These are phyloP conservation scores for Epinotia ramella DNA, from an alignment of 2,888 invertebrate genomes.

Conservation along the genomic window DNA sequence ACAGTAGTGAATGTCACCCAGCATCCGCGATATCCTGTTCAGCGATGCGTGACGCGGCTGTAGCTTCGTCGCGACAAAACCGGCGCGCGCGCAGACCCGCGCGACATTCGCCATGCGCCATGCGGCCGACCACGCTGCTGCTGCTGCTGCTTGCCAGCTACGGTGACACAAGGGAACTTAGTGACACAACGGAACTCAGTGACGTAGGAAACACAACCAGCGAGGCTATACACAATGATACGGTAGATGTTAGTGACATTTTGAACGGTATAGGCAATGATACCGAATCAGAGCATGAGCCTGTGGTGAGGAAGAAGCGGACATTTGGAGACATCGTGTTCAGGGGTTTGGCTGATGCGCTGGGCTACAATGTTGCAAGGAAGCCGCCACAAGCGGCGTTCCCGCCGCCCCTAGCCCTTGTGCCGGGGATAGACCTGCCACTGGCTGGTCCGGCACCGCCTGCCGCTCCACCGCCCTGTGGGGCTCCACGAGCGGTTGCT, in stretches of 20 bases:
- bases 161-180: slow-evolving; percentile 46
- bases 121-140: slow-evolving; percentile 68
- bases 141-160: slow-evolving; percentile 55
- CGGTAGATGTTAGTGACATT: slow-evolving; percentile 5
- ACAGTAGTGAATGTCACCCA: slow-evolving; percentile 4
- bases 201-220: neutral
- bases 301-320: slow-evolving; percentile 78
- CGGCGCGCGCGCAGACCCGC: slow-evolving; percentile 66
- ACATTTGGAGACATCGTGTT: slow-evolving; percentile 83
- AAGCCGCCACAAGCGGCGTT: slow-evolving; percentile 70
- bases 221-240: neutral
- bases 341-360: slow-evolving; percentile 79
- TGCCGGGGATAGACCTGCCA: slow-evolving; percentile 53
- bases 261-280: slow-evolving; percentile 48
- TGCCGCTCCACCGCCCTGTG: slow-evolving; percentile 51
- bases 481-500: slow-evolving; percentile 52
- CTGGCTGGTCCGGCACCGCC: slow-evolving; percentile 53
- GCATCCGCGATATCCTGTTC: slow-evolving; percentile 49
- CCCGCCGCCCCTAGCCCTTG: slow-evolving; percentile 77
- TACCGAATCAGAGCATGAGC: slow-evolving; percentile 66
- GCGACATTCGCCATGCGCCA: slow-evolving; percentile 74
- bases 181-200: neutral
- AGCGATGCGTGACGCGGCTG: slow-evolving; percentile 65
- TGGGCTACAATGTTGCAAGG: slow-evolving; percentile 76
- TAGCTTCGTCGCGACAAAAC: slow-evolving; percentile 76